Conservation (phyloP, 53 echinoderm and acorn worm genomes). For the Echinometra lucunter region DNA sequence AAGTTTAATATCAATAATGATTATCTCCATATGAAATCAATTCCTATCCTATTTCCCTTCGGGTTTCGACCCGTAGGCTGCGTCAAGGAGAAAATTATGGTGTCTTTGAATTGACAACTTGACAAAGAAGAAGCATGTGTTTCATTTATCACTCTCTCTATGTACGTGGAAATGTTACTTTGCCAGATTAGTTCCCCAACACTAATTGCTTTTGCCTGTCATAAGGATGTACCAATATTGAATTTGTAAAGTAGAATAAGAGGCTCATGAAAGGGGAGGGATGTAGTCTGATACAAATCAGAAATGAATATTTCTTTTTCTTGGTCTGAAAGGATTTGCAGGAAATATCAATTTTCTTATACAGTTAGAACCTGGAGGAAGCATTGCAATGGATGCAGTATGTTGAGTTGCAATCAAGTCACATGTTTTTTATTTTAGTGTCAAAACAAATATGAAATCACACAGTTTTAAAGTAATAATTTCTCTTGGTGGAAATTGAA, state of each 20-base stretch:
- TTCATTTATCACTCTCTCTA: neutral
- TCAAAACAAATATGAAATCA: neutral
- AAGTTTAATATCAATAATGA: slow-evolving; percentile 6
- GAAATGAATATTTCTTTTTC: neutral
- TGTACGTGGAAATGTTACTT: slow-evolving; percentile 24
- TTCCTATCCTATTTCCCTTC: neutral
- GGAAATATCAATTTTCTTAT: slow-evolving; percentile 32
- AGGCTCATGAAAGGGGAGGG: neutral
- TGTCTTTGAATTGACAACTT: neutral
- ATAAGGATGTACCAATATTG: slow-evolving; percentile 1
- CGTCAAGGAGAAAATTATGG: neutral
- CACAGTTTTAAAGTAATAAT: neutral
- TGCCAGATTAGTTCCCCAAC: slow-evolving; percentile 13
- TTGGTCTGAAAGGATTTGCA: neutral
- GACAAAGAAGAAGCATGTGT: neutral
- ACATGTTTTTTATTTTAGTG: neutral
- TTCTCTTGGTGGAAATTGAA: neutral
- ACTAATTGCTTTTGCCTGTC: slow-evolving; percentile 14
- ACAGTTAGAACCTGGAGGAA: neutral
- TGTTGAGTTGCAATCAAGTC: neutral
- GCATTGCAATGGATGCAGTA: neutral
- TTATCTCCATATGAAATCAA: neutral
- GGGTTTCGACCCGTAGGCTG: neutral
- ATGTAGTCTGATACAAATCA: neutral
- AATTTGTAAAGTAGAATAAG: neutral